Percentiles rank a stretch among this genome's conserved stretches.
phyloP scores from a whole-genome alignment of 2,888 invertebrate species.

The Rhagonycha lutea region DNA sequence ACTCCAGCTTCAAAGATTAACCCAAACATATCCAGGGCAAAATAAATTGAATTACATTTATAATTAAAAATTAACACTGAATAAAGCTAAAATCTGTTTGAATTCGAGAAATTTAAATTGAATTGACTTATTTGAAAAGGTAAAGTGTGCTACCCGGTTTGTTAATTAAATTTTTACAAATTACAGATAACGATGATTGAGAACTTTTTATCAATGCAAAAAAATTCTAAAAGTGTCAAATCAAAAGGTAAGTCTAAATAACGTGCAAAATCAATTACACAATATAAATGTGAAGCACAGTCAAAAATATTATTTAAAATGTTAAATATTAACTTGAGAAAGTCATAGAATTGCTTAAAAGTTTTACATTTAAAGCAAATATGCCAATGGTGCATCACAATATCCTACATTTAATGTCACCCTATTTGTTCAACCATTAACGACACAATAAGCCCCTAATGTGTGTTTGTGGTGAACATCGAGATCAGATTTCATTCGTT shows the following conservation, averaged over 20 bases:
- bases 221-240: background rate
- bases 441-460: slow-evolving; percentile 41
- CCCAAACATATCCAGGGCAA: background rate
- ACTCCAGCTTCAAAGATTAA: background rate
- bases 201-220: background rate
- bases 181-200: background rate
- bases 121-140: background rate
- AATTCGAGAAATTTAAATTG: background rate
- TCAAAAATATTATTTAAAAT: background rate
- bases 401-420: slow-evolving; percentile 18
- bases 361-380: background rate
- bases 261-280: background rate
- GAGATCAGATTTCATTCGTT: slow-evolving; percentile 37
- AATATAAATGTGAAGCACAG: background rate
- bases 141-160: background rate
- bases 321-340: background rate
- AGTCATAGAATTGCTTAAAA: background rate
- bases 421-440: slow-evolving; percentile 43
- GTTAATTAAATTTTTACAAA: background rate
- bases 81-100: background rate
- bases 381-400: slow-evolving; percentile 1
- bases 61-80: background rate
- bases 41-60: background rate
- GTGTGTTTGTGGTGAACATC: slow-evolving; percentile 36
- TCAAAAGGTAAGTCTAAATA: background rate